Evolutionary conservation across 2,113 vertebrate species (phyloP), one percentile per base, ranked within the genome.

Genomic region (Peromyscus californicus): DNA sequence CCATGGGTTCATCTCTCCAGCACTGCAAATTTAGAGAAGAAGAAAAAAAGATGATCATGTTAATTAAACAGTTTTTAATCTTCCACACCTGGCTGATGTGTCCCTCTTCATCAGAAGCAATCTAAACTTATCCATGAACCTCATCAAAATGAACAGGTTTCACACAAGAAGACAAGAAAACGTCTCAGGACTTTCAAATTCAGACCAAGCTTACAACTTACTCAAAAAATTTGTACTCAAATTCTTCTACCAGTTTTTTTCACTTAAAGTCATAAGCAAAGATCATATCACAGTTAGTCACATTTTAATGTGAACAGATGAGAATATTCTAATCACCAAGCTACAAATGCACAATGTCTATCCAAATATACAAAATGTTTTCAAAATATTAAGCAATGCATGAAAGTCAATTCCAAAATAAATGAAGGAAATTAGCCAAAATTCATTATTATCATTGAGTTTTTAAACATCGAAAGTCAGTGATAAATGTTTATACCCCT

Each of bases 81-180:
- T 83, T 17, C 11, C 6, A 88, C 11, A 80, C 7, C 70, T 24
- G 70, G 22, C 54, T 89, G 22, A 61, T 57, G 51, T 84, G 54
- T 70, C 69, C 69, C 0, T 88, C 61, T 70, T 97, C 78, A 85
- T 97, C 89, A 70, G 63, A 88, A 93, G 31, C n/a, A 51, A 95
- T 31, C 65, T 92, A 89, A 97, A 92, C 39, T 93, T 93, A 93
- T 19, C 48, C 17, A 93, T 7, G 67, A 69, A 72, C 19, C 61
- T 96, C 90, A 90, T 4, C 78, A 93, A 97, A 96, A 90, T 85
- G 69, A 96, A 82, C 24, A 70, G 69, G 93, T 84, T 89, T 88
- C 69, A 92, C 17, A 92, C 10, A 22, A 36, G 17, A 42, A 94
- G 94, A 93, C 12, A 96, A 15, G 10, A 76, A 85, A 89, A 74